Base-by-base conservation (phyloP, 2,888 invertebrate genomes). In the Hipparchia semele region DNA sequence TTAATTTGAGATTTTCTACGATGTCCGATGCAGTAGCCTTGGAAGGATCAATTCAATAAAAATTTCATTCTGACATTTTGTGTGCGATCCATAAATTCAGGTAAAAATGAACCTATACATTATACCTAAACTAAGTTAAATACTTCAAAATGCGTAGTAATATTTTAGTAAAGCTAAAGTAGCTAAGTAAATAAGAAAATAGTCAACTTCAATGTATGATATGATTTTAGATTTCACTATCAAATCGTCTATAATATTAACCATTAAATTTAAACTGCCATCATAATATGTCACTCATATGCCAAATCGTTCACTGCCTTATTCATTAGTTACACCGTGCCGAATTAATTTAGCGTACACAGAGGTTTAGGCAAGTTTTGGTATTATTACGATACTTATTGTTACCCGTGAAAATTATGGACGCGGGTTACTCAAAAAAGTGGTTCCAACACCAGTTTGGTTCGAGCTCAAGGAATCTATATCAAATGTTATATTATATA, bases 1-100 rank as follows among this genome's bases (percentile, higher is more conserved):
- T 89, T 90, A 89, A 89, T 89, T 88, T 88, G 86, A 83, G 84
- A 86, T 87, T 85, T 84, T 82, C 84, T 82, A 79, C 81, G 80
- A 84, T 83, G 82, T 82, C 83, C 82, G 83, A 84, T 81, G 84
- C 82, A 82, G 82, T 80, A 79, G 80, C 79, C 81, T 77, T 77
- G 79, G 77, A 79, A 79, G 80, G 80, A 74, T 76, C 73, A 71
- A 74, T 76, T 74, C 74, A 74, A 73, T 72, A 66, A 74, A 73
- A 74, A 54, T 71, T 76, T 76, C 46, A 76, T 70, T 76, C 69
- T 69, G 53, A 61, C 58, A 66, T 69, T 73, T 72, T 69, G 72
- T 72, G 73, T 75, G 70, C 65, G 70, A 72, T 72, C 53, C 62
- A 68, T 59, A 60, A 72, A 71, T 69, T 69, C 62, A 64, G 54